Percentiles rank a stretch among this genome's conserved stretches.
Evolutionary conservation across 2,888 invertebrate genomes (phyloP).

Genomic region (Erebia aethiops): DNA sequence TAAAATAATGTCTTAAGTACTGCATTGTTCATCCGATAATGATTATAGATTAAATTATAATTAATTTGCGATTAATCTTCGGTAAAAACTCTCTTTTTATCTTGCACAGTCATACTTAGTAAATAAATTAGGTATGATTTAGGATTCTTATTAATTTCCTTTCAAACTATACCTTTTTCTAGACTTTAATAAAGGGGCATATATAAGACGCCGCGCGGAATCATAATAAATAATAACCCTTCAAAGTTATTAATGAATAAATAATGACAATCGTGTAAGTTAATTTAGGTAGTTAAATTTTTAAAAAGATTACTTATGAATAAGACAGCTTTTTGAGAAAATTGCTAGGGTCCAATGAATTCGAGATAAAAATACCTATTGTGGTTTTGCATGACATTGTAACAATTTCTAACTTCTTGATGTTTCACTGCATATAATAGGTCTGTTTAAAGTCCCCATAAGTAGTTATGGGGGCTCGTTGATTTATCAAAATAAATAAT

Average conservation of each 20-base stretch:
- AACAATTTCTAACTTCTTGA: constrained; percentile 34
- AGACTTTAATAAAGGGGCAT: constrained; percentile 41
- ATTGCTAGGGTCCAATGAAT: constrained; percentile 76
- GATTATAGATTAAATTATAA: background rate
- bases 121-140: background rate
- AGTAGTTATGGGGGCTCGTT: constrained; percentile 21
- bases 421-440: constrained; percentile 29
- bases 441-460: constrained; percentile 14
- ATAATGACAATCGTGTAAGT: constrained; percentile 66
- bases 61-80: background rate
- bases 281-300: constrained; percentile 79
- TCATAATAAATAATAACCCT: constrained; percentile 52
- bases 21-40: constrained; percentile 4
- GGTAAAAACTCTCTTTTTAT: background rate
- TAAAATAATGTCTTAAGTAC: background rate
- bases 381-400: constrained; percentile 22
- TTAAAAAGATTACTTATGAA: constrained; percentile 79
- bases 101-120: constrained; percentile 6
- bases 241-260: constrained; percentile 63
- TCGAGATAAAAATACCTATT: constrained; percentile 35
- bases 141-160: background rate
- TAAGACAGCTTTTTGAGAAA: constrained; percentile 78
- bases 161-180: constrained; percentile 3
- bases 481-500: constrained; percentile 25
- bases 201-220: constrained; percentile 68